phyloP scores from a whole-genome alignment of 2,113 vertebrate genomes.

The Dendrocopos noguchii region DNA sequence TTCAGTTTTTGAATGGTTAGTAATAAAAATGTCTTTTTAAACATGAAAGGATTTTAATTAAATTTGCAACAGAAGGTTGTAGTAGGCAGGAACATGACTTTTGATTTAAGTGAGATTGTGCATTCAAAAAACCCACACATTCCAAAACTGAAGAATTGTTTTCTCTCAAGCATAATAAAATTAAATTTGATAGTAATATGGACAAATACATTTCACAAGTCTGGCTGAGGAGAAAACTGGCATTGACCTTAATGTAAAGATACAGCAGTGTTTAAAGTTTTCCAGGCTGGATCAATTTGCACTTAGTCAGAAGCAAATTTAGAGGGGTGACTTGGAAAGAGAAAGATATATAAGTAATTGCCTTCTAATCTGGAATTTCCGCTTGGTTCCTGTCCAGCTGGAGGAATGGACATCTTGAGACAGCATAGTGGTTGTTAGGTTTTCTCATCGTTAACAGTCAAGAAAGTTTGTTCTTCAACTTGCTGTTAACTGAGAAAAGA shows the following conservation, averaged over 20 bases:
- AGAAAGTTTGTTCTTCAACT: neutral
- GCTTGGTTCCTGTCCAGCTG: conserved; percentile 36
- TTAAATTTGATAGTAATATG: neutral
- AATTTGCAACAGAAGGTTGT: conserved; percentile 16
- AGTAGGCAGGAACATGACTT: neutral
- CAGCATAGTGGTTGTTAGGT: neutral
- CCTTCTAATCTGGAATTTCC: conserved; percentile 57
- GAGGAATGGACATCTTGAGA: neutral
- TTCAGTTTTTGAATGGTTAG: neutral
- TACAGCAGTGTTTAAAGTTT: neutral
- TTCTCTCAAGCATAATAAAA: neutral
- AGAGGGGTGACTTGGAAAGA: neutral
- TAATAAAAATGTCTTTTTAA: neutral
- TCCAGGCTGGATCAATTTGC: neutral
- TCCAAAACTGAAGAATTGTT: neutral
- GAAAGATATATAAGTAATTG: conserved; percentile 30
- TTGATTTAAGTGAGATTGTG: neutral
- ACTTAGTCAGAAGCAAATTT: neutral
- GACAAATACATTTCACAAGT: neutral
- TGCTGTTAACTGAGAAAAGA: neutral
- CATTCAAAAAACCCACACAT: neutral
- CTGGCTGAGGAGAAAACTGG: neutral
- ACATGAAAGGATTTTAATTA: conserved; percentile 6
- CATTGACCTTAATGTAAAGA: neutral
- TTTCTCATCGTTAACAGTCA: conserved; percentile 46